Conservation (phyloP, 2,113 vertebrate genomes). For the Tychaedon coryphoeus region DNA sequence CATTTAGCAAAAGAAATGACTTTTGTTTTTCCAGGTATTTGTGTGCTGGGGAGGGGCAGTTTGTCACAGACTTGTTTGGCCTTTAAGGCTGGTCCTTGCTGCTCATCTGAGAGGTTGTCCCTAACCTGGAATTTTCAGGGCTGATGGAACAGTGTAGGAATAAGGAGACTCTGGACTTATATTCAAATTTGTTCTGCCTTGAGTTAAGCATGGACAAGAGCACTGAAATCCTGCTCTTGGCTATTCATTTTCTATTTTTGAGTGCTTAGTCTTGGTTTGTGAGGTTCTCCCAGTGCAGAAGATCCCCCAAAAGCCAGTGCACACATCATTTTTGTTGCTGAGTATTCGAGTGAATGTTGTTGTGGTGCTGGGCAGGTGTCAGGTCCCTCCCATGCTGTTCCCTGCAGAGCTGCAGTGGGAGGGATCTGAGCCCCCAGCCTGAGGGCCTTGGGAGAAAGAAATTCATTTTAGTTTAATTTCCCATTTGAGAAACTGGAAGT, state of each 20-base stretch:
- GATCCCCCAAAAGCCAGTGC: not conserved
- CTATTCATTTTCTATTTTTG: not conserved
- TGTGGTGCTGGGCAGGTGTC: not conserved
- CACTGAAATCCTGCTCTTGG: not conserved
- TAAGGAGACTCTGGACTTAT: not conserved
- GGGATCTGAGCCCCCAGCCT: not conserved
- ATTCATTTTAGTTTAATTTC: not conserved
- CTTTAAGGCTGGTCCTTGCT: not conserved
- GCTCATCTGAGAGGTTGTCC: not conserved
- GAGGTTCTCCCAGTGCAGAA: not conserved
- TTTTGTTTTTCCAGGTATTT: not conserved
- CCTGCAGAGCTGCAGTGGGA: not conserved
- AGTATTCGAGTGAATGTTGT: not conserved
- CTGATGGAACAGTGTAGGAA: not conserved
- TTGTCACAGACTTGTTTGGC: not conserved
- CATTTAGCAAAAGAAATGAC: not conserved
- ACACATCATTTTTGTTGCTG: not conserved
- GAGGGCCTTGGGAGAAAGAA: not conserved
- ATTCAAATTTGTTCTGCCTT: not conserved
- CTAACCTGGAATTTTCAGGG: not conserved
- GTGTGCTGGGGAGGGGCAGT: not conserved
- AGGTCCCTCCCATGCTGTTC: not conserved
- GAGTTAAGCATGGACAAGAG: not conserved
- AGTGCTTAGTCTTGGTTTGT: not conserved
- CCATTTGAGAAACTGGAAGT: not conserved